Evolutionary conservation across 2,888 invertebrate species (phyloP).

Genomic region (Drosophila subquinaria): DNA sequence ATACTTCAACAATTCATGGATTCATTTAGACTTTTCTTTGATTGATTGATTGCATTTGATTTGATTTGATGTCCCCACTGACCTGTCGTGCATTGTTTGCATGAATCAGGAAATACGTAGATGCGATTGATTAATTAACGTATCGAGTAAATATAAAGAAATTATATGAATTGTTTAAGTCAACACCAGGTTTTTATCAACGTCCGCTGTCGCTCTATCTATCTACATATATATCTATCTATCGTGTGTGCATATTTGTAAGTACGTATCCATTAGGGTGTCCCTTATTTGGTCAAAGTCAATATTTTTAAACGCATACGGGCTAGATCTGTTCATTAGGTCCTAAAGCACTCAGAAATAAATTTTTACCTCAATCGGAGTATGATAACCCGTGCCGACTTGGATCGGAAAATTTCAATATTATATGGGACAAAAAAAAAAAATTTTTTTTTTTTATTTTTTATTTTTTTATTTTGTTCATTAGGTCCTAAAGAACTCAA

Average conservation of each 20-base stretch:
- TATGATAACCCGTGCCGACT: no score
- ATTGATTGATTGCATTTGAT: slow-evolving; percentile 46
- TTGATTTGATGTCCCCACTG: slow-evolving; percentile 23
- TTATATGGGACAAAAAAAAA: no score
- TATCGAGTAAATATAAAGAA: slow-evolving; percentile 32
- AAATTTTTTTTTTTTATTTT: no score
- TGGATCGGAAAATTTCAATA: no score
- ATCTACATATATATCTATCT: no score
- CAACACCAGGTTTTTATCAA: slow-evolving; percentile 37
- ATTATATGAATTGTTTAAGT: slow-evolving; percentile 37
- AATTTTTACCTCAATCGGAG: no score
- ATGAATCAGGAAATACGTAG: slow-evolving; percentile 5
- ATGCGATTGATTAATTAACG: slow-evolving; percentile 38
- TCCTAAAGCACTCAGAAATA: no score
- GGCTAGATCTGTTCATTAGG: no score
- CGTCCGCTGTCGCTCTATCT: slow-evolving; percentile 6
- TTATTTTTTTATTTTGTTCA: no score
- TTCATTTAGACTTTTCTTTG: slow-evolving; percentile 12
- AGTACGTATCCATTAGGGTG: not conserved
- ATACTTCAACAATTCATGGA: slow-evolving; percentile 5
- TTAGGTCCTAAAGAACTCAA: no score
- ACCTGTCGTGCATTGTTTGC: slow-evolving; percentile 22
- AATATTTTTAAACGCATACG: no score
- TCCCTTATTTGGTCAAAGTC: no score
- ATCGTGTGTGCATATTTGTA: not conserved